Evolutionary conservation across 2,888 invertebrate genomes (phyloP).

Genomic region (Quadroppia sp.): DNA sequence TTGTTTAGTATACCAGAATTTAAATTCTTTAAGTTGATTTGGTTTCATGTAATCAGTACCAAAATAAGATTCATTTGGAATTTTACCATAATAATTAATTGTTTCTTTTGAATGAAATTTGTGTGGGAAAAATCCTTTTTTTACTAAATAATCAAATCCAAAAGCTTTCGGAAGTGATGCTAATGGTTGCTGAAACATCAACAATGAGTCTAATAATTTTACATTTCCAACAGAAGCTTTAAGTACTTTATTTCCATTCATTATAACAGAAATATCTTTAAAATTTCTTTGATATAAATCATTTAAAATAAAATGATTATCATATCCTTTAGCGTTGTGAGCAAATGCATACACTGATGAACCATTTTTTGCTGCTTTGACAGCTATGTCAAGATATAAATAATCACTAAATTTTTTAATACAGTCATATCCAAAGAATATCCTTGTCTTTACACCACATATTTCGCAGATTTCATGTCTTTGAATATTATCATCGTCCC

Average conservation of each 20-base stretch:
- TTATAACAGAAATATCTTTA: neutral
- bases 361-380: neutral
- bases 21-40: conserved; percentile 2
- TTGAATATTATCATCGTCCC: neutral
- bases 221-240: conserved; percentile 21
- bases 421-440: conserved; percentile 6
- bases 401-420: conserved; percentile 29
- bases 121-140: conserved; percentile 36
- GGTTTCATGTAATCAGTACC: conserved; percentile 7
- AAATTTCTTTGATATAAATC: conserved; percentile 38
- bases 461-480: neutral
- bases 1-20: conserved; percentile 6
- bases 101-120: conserved; percentile 2
- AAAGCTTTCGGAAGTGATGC: conserved; percentile 35
- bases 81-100: neutral
- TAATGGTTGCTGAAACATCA: conserved; percentile 33
- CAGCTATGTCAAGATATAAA: conserved; percentile 57
- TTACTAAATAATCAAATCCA: conserved; percentile 4
- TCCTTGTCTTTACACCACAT: neutral
- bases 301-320: conserved; percentile 36
- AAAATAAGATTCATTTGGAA: conserved; percentile 1
- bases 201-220: conserved; percentile 35
- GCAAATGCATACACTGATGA: conserved; percentile 16
- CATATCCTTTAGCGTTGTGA: conserved; percentile 40
- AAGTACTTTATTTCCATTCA: conserved; percentile 35